A percentile compares a stretch with the other conserved stretches of the same genome.
These are phyloP conservation scores for Telmatochromis sp. DNA, from an alignment of 2,113 vertebrate genomes.

Conservation along the genomic window DNA sequence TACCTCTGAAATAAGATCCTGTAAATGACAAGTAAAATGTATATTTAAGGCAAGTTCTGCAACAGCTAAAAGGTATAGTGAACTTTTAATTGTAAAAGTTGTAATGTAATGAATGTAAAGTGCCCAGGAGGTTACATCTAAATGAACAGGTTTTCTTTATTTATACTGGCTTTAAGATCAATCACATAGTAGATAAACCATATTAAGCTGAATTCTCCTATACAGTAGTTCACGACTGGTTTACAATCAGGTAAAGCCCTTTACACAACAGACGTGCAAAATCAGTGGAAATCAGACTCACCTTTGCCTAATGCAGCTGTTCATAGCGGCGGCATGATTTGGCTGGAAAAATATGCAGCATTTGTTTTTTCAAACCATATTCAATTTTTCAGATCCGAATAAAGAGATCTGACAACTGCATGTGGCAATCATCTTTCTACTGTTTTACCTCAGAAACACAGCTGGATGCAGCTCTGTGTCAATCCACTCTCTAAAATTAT, in stretches of 20 bases:
- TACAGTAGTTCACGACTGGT: neutral
- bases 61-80: neutral
- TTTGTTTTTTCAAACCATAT: neutral
- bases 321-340: neutral
- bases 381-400: neutral
- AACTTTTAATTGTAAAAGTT: neutral
- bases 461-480: neutral
- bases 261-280: neutral
- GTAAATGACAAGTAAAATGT: neutral
- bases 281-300: neutral
- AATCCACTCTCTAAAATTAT: neutral
- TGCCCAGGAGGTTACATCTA: neutral
- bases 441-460: neutral
- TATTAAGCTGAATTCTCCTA: neutral
- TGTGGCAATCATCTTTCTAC: neutral
- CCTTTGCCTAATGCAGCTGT: neutral
- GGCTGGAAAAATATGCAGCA: neutral
- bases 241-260: neutral
- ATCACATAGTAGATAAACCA: neutral
- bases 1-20: neutral
- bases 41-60: neutral
- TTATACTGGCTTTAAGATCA: neutral
- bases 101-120: neutral
- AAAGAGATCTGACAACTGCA: neutral
- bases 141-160: neutral